Base-by-base conservation (phyloP, 2,888 invertebrate species). In the Habroteleia sp. region DNA sequence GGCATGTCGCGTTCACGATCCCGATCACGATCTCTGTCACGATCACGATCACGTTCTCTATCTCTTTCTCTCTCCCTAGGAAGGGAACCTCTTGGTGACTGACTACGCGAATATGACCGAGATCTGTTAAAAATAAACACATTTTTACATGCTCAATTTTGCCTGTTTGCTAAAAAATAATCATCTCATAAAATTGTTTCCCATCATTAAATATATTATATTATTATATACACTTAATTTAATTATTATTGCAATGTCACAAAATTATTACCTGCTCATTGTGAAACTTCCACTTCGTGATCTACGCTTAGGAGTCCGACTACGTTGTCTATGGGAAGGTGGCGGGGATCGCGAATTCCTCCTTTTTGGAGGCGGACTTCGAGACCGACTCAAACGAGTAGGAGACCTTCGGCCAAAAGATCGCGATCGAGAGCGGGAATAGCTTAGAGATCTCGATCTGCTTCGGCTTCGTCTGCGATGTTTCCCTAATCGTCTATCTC, bases 401-500 rank as follows among this genome's bases (percentile, higher is more conserved):
- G 89, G 87, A 17, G 87, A 86, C 79, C 87, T 81, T 31, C 86
- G 83, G 44, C 85, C 82, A 76, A 85, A 86, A 10, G 84, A 89
- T 7, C 89, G 84, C 1, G 89, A 89, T 66, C 89, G 85, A 13
- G 89, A 89, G 65, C 89, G 81, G 13, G 89, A 90, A 23, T 86
- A 89, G 77, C 90, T 91, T 79, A 89, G 90, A 82, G 87, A 91
- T 82, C 89, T 87, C 13, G 89, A 87, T 52, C 90, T 85, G 17
- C 89, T 88, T 69, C 90, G 89, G 41, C 89, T 89, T 75, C 90
- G 89, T 37, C 90, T 86, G 71, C 93, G 90, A 54, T 93, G 92
- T 82, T 92, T 91, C 66, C 91, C 90, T 79, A 92, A 91, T 54
- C 93, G 90, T 79, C 92, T 90, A 76, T 93, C 93, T 37, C 92